These are phyloP conservation scores for Pithys albifrons DNA, from an alignment of 2,113 vertebrate species.

Conservation along the genomic window DNA sequence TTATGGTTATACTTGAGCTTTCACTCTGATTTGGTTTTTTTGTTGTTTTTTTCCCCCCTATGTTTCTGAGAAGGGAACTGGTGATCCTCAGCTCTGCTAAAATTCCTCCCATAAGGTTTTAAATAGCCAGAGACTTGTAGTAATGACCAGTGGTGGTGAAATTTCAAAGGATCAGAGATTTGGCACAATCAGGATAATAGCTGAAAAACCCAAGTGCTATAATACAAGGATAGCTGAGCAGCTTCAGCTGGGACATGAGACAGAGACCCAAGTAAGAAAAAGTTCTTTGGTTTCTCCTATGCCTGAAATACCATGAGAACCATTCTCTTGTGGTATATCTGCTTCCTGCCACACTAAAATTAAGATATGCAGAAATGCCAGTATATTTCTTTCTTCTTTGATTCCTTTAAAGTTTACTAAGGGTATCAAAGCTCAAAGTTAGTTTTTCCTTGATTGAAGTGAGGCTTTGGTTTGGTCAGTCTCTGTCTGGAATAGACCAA, in stretches of 20 bases:
- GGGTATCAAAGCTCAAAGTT: not conserved
- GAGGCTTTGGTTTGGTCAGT: constrained; percentile 14
- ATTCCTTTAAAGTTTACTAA: not conserved
- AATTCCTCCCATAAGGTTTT: not conserved
- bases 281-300: not conserved
- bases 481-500: not conserved
- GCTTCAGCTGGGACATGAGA: not conserved
- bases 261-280: not conserved
- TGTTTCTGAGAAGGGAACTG: not conserved
- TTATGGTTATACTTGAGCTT: not conserved
- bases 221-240: not conserved
- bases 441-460: constrained; percentile 27
- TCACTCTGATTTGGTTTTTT: not conserved
- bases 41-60: not conserved
- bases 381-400: not conserved
- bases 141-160: not conserved
- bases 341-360: constrained; percentile 47
- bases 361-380: constrained; percentile 16
- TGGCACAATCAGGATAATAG: not conserved
- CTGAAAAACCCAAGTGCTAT: not conserved
- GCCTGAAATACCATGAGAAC: constrained; percentile 48
- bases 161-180: constrained; percentile 25
- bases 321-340: constrained; percentile 19
- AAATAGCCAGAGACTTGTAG: not conserved
- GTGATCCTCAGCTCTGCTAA: not conserved